Evolutionary conservation across 2,113 vertebrate genomes (phyloP).

Genomic region (Aspidoscelis tigris): DNA sequence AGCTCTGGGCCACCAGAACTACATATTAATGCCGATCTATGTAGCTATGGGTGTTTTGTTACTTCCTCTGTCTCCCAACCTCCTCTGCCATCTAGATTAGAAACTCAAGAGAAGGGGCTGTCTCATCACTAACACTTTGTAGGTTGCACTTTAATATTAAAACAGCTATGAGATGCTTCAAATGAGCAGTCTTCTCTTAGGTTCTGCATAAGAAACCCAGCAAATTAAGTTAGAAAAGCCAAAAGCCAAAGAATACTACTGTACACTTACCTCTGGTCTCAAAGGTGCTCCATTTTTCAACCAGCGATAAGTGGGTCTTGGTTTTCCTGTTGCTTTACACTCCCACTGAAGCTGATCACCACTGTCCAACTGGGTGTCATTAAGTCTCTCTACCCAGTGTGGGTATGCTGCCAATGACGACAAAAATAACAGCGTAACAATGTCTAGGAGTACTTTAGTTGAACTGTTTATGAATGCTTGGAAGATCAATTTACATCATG

Average conservation of each 20-base stretch:
- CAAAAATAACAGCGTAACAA: background rate
- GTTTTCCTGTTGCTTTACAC: slow-evolving; percentile 91
- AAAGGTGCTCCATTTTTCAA: slow-evolving; percentile 87
- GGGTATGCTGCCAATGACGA: slow-evolving; percentile 83
- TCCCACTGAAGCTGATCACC: slow-evolving; percentile 93
- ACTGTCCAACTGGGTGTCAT: slow-evolving; percentile 93
- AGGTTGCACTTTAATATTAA: no score
- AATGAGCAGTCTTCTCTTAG: background rate
- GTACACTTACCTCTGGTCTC: slow-evolving; percentile 80
- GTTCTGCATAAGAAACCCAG: background rate
- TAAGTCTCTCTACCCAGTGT: slow-evolving; percentile 92
- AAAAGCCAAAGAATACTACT: slow-evolving; percentile 18
- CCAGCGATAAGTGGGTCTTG: slow-evolving; percentile 92
- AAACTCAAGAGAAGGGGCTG: no score
- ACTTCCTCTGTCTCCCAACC: no score
- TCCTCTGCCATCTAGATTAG: no score
- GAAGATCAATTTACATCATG: background rate
- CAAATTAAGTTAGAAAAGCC: background rate
- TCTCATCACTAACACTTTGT: no score
- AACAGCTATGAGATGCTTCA: no score
- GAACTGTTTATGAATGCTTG: background rate
- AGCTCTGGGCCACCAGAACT: no score
- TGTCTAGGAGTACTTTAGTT: background rate
- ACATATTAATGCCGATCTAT: no score
- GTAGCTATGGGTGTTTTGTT: no score